These are phyloP conservation scores for Sinhomidia bicolor DNA, from an alignment of 2,888 invertebrate species.

Conservation along the genomic window DNA sequence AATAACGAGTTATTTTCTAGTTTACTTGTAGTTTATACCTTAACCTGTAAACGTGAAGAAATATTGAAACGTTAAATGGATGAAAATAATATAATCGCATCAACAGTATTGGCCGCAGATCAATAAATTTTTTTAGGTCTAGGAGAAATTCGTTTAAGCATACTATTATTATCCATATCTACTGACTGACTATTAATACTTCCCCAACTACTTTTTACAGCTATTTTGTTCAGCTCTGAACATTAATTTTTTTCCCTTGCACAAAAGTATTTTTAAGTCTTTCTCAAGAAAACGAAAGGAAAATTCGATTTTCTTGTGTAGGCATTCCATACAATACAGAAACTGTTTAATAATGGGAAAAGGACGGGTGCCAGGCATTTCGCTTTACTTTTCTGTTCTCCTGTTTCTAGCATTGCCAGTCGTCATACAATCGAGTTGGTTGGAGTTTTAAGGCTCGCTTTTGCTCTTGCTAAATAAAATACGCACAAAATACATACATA, in stretches of 20 bases:
- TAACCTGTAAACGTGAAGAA: slow-evolving; percentile 19
- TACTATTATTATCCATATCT: background rate
- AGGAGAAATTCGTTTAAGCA: background rate
- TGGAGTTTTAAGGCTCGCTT: too few species aligned
- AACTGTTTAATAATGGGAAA: slow-evolving; percentile 41
- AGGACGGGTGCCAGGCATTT: background rate
- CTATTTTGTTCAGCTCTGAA: background rate
- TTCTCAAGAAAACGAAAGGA: slow-evolving; percentile 12
- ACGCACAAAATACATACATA: background rate
- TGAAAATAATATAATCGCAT: background rate
- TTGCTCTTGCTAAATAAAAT: too few species aligned
- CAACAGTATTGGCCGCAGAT: slow-evolving; percentile 19
- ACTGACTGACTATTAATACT: background rate
- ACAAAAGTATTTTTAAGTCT: slow-evolving; percentile 27
- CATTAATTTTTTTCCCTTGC: slow-evolving; percentile 10
- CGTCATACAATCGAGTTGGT: background rate
- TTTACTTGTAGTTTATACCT: background rate
- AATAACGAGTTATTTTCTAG: background rate
- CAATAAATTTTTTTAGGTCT: slow-evolving; percentile 5
- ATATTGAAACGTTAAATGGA: slow-evolving; percentile 17
- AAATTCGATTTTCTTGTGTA: slow-evolving; percentile 44
- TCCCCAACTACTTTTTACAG: background rate
- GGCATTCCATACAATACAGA: background rate
- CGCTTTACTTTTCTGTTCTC: background rate
- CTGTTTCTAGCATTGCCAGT: slow-evolving; percentile 6